A percentile compares a stretch with the other conserved stretches of the same genome.
phyloP scores from a whole-genome alignment of 2,888 invertebrate genomes.

The Rutpela maculata region DNA sequence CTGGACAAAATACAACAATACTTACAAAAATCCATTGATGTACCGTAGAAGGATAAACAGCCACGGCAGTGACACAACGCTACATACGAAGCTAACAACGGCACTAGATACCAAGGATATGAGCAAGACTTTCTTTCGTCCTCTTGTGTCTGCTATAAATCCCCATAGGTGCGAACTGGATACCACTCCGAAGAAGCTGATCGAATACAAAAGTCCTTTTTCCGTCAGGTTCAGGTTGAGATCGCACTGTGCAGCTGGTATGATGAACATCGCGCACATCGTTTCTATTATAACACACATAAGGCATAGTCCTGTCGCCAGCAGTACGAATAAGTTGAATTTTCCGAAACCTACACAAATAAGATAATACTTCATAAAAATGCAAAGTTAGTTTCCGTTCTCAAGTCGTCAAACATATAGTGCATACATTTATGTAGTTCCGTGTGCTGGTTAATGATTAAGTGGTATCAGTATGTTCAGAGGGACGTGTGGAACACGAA shows the following conservation, averaged over 20 bases:
- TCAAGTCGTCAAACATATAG: no score
- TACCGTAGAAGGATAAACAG: slow-evolving; percentile 75
- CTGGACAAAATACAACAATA: slow-evolving; percentile 20
- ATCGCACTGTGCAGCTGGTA: slow-evolving; percentile 83
- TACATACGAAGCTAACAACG: slow-evolving; percentile 74
- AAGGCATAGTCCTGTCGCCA: slow-evolving; percentile 79
- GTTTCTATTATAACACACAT: slow-evolving; percentile 83
- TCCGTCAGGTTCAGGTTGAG: slow-evolving; percentile 78
- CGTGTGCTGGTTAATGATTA: no score
- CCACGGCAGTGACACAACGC: slow-evolving; percentile 75
- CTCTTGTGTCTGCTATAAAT: slow-evolving; percentile 77
- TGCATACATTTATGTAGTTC: no score
- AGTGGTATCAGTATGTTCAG: no score
- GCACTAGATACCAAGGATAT: slow-evolving; percentile 74
- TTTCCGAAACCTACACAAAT: slow-evolving; percentile 76
- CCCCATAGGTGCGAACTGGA: slow-evolving; percentile 79
- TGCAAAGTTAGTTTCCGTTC: no score
- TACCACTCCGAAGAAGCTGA: slow-evolving; percentile 80
- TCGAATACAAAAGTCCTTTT: slow-evolving; percentile 80
- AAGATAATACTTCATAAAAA: no score
- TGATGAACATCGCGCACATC: slow-evolving; percentile 80
- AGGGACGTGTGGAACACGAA: no score
- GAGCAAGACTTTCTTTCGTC: slow-evolving; percentile 74
- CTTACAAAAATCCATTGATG: slow-evolving; percentile 76
- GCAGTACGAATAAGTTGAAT: slow-evolving; percentile 79